phyloP scores from a whole-genome alignment of 2,113 vertebrate species.

The Nyctereutes procyonoides region DNA sequence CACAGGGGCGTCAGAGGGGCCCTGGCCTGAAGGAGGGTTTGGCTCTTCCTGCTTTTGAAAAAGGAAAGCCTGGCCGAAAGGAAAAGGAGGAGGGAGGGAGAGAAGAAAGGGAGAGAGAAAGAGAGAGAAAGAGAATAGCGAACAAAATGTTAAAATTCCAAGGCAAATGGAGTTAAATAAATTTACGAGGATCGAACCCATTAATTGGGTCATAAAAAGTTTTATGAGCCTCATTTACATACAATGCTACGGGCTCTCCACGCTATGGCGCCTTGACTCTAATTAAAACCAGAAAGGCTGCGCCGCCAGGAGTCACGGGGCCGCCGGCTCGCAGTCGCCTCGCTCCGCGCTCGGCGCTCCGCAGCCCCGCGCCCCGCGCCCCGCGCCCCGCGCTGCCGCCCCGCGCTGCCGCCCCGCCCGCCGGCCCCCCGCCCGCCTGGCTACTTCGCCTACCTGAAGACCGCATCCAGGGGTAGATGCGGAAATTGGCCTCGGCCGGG shows the following conservation, averaged over 20 bases:
- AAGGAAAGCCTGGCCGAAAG: conserved; percentile 48
- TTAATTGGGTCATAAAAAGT: conserved; percentile 95
- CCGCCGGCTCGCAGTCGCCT: conserved; percentile 77
- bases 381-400: neutral
- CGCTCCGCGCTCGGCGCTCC: neutral
- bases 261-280: conserved; percentile 90
- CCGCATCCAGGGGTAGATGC: conserved; percentile 96
- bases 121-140: conserved; percentile 13
- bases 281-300: conserved; percentile 92
- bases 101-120: neutral
- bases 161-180: conserved; percentile 89
- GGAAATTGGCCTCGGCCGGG: conserved; percentile 92
- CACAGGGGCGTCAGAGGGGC: conserved; percentile 42
- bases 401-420: neutral
- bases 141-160: conserved; percentile 85
- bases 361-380: neutral
- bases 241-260: conserved; percentile 92
- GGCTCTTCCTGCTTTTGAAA: conserved; percentile 54
- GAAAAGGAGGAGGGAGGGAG: neutral
- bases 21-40: conserved; percentile 37
- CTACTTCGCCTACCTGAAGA: conserved; percentile 93
- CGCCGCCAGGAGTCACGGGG: conserved; percentile 84
- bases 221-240: conserved; percentile 96
- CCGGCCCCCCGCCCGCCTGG: conserved; percentile 55
- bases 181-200: conserved; percentile 91